Conservation (phyloP, 2,113 vertebrate species). For the Sterna hirundo region DNA sequence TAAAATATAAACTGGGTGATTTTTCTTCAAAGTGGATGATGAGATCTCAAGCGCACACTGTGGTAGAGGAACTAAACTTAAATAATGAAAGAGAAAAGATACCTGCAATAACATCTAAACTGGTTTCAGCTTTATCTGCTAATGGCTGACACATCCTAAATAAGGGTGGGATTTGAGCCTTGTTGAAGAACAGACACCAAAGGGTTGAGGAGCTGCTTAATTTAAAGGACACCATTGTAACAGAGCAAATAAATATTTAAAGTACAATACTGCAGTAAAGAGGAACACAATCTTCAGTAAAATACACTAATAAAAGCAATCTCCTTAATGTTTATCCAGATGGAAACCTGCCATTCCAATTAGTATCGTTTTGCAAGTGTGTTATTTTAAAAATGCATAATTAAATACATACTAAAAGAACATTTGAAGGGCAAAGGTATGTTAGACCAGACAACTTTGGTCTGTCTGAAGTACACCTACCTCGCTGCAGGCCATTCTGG, state of each 20-base stretch:
- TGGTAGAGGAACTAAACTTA: not conserved
- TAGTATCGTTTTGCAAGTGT: not conserved
- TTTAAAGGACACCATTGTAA: not conserved
- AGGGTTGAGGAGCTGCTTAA: not conserved
- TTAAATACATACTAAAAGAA: not conserved
- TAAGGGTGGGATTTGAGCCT: not conserved
- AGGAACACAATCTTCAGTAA: not conserved
- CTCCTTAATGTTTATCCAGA: not conserved
- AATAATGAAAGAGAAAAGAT: not conserved
- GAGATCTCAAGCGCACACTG: not conserved
- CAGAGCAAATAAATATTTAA: not conserved
- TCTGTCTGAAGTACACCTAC: not conserved
- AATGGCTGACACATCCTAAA: not conserved
- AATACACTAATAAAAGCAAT: not conserved
- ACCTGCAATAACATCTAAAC: not conserved
- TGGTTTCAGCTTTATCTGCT: not conserved
- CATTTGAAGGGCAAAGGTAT: not conserved
- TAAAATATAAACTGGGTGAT: not conserved
- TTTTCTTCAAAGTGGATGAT: not conserved
- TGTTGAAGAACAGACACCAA: not conserved
- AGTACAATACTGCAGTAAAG: not conserved
- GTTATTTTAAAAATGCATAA: not conserved
- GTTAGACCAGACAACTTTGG: not conserved
- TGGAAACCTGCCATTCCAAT: not conserved
- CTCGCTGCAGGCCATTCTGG: not conserved